These are phyloP conservation scores for Eriocheir sinensis DNA, from an alignment of 1,140 invertebrate species.

Conservation along the genomic window DNA sequence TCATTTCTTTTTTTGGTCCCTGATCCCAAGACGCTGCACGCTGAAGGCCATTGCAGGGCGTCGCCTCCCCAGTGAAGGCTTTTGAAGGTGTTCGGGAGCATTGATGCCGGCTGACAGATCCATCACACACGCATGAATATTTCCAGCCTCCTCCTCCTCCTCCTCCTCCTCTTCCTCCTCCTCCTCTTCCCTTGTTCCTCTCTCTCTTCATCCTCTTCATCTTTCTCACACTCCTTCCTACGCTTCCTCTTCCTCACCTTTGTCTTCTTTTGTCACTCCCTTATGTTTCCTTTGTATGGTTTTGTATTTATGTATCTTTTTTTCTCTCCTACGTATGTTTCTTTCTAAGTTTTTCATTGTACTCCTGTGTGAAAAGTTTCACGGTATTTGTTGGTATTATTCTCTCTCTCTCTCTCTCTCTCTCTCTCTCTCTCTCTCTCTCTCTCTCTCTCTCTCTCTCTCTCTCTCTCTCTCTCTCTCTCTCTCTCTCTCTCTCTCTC, in stretches of 20 bases:
- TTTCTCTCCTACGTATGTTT: background rate
- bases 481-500: conserved; percentile 33
- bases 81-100: background rate
- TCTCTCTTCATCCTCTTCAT: background rate
- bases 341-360: conserved; percentile 1
- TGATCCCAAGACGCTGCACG: background rate
- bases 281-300: background rate
- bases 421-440: background rate
- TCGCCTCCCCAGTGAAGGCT: background rate
- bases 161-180: background rate
- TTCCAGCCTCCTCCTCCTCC: background rate
- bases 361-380: background rate
- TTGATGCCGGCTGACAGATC: background rate
- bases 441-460: background rate
- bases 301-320: background rate
- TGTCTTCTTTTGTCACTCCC: background rate
- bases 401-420: background rate
- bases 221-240: background rate
- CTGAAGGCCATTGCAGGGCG: background rate
- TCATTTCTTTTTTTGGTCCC: background rate
- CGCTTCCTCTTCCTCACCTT: background rate
- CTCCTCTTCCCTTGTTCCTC: no score
- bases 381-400: background rate
- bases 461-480: background rate
- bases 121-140: background rate